These are phyloP conservation scores for Drosophila equinoxialis DNA, from an alignment of 1,140 invertebrate species.

Conservation along the genomic window DNA sequence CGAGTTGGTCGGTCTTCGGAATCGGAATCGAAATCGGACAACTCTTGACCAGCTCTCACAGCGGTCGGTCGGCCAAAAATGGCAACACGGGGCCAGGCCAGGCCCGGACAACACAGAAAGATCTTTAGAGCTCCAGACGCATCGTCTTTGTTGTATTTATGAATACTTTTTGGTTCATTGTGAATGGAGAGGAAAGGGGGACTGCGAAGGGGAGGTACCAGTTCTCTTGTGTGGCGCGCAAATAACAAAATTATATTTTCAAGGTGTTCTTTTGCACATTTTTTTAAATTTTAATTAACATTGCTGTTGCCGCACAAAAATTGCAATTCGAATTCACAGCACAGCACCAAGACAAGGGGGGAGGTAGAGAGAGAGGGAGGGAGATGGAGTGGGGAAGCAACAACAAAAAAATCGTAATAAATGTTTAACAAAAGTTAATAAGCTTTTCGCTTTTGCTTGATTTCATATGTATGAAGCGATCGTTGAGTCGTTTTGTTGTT, in stretches of 20 bases:
- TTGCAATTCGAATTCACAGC: conserved; percentile 67
- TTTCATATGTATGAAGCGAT: conserved; percentile 50
- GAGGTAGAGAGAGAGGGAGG: background rate
- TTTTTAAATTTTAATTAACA: conserved; percentile 72
- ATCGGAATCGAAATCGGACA: conserved; percentile 53
- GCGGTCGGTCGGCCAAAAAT: conserved; percentile 75
- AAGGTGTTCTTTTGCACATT: conserved; percentile 76
- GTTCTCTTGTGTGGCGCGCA: conserved; percentile 55
- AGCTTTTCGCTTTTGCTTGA: conserved; percentile 47
- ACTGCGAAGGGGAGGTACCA: conserved; percentile 25
- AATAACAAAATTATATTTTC: conserved; percentile 80
- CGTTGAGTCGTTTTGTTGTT: background rate
- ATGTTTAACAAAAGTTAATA: conserved; percentile 64
- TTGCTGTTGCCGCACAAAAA: conserved; percentile 59
- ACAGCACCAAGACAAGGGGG: background rate
- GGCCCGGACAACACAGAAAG: background rate
- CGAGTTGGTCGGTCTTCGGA: conserved; percentile 38
- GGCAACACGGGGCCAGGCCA: conserved; percentile 46
- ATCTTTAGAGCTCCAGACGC: conserved; percentile 16
- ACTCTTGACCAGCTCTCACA: conserved; percentile 55
- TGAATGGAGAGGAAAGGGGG: conserved; percentile 15
- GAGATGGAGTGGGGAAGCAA: too few species aligned
- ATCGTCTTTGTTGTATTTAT: conserved; percentile 47
- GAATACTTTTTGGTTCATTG: conserved; percentile 24
- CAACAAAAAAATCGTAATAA: conserved; percentile 50